Evolutionary conservation across 2,113 vertebrate genomes (phyloP).

Genomic region (Vulpes lagopus): DNA sequence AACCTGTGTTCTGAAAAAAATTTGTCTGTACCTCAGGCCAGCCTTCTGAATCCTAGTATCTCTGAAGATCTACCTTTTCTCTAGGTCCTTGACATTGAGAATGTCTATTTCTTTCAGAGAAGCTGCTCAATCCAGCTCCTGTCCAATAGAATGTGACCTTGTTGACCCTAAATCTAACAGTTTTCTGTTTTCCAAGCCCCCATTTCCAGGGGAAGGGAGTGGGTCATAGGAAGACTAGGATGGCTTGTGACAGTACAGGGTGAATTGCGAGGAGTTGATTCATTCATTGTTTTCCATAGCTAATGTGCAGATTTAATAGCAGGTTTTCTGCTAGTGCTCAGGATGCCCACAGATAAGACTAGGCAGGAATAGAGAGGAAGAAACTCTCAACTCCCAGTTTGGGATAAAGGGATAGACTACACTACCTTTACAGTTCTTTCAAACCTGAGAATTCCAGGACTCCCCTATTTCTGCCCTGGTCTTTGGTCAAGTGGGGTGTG

Average conservation of each 20-base stretch:
- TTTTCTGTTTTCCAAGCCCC: neutral
- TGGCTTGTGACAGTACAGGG: neutral
- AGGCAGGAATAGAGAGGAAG: neutral
- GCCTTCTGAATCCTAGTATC: neutral
- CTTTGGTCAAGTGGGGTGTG: neutral
- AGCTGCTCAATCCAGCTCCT: neutral
- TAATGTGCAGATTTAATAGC: neutral
- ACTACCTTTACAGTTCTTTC: neutral
- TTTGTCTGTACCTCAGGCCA: neutral
- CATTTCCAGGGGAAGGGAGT: neutral
- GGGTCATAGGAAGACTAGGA: neutral
- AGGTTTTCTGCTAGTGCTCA: neutral
- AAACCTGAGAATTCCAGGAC: neutral
- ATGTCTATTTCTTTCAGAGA: neutral
- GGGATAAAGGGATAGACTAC: neutral
- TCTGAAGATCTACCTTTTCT: neutral
- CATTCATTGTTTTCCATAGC: neutral
- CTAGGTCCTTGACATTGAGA: neutral
- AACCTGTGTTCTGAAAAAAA: conserved; percentile 37
- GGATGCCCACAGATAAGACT: neutral
- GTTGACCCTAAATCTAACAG: neutral
- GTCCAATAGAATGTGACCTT: neutral
- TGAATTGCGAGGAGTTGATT: conserved; percentile 4
- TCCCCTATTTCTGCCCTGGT: neutral
- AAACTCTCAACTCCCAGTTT: neutral